phyloP scores from a whole-genome alignment of 2,888 invertebrate species.

The Digitonthophagus gazella region DNA sequence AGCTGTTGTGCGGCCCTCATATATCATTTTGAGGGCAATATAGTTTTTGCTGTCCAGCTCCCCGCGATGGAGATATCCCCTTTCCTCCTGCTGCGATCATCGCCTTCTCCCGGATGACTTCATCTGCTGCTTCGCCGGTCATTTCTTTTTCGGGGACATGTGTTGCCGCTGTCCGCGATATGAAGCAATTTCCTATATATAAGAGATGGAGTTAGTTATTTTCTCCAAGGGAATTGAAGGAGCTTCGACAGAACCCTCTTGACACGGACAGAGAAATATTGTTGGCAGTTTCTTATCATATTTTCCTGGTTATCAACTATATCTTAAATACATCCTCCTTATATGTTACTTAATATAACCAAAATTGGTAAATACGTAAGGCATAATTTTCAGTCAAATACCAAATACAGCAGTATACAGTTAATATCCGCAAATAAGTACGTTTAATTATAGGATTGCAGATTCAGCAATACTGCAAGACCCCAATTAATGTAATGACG shows the following conservation, averaged over 20 bases:
- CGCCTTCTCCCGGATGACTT: constrained; percentile 13
- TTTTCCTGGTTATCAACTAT: background rate
- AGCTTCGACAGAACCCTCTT: background rate
- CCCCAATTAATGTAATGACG: too few species aligned
- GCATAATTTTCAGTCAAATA: too few species aligned
- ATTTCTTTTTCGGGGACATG: constrained; percentile 16
- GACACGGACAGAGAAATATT: background rate
- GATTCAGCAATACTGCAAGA: too few species aligned
- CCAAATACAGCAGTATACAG: too few species aligned
- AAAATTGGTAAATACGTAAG: too few species aligned
- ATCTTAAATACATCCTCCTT: too few species aligned
- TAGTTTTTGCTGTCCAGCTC: constrained; percentile 35
- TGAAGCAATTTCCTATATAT: constrained; percentile 13
- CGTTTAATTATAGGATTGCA: too few species aligned
- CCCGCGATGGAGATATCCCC: constrained; percentile 15
- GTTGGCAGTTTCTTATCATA: too few species aligned
- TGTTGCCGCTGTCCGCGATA: constrained; percentile 13
- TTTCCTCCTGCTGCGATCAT: constrained; percentile 3
- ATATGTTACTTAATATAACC: too few species aligned
- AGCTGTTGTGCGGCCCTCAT: constrained; percentile 33
- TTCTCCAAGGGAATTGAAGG: constrained; percentile 8
- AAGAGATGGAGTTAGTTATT: constrained; percentile 12
- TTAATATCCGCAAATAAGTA: too few species aligned
- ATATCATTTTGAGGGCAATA: constrained; percentile 38
- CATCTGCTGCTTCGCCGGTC: constrained; percentile 7